Conservation (phyloP, 2,797 vertebrate species). For the Tenualosa thibaudeaui region DNA sequence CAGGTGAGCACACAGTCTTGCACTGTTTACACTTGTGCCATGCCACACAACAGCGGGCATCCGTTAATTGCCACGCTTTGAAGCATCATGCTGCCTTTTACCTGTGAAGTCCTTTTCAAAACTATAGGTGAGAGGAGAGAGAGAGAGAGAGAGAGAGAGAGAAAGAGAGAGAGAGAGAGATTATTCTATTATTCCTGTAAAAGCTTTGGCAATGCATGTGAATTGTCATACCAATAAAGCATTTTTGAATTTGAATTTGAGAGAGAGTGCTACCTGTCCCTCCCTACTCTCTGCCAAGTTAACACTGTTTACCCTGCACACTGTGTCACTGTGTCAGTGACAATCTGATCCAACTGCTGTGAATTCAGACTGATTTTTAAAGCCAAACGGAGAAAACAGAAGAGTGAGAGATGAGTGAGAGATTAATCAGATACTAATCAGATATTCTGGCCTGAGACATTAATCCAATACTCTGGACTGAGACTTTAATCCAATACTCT, state of each 20-base stretch:
- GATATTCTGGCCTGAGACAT: too few species aligned
- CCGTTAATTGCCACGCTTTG: constrained; percentile 65
- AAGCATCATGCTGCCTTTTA: background rate
- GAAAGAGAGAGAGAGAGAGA: too few species aligned
- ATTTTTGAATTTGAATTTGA: too few species aligned
- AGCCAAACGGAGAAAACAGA: background rate
- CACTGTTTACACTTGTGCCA: constrained; percentile 51
- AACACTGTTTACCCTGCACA: background rate
- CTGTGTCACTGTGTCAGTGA: background rate
- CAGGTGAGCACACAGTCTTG: constrained; percentile 40
- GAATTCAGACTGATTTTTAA: background rate
- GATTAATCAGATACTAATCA: background rate
- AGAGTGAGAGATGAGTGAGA: constrained; percentile 28
- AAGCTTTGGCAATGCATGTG: too few species aligned
- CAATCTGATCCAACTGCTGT: background rate
- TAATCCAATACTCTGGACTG: too few species aligned
- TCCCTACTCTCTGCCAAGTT: background rate
- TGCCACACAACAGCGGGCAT: constrained; percentile 56
- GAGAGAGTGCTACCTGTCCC: background rate
- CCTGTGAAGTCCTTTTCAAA: background rate
- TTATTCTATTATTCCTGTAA: too few species aligned
- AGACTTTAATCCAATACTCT: too few species aligned
- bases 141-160: too few species aligned
- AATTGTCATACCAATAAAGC: too few species aligned
- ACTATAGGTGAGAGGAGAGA: background rate